Percentiles rank a stretch among this genome's conserved stretches.
These are phyloP conservation scores for Temnothorax nylanderi DNA, from an alignment of 1,140 invertebrate species.

Conservation along the genomic window DNA sequence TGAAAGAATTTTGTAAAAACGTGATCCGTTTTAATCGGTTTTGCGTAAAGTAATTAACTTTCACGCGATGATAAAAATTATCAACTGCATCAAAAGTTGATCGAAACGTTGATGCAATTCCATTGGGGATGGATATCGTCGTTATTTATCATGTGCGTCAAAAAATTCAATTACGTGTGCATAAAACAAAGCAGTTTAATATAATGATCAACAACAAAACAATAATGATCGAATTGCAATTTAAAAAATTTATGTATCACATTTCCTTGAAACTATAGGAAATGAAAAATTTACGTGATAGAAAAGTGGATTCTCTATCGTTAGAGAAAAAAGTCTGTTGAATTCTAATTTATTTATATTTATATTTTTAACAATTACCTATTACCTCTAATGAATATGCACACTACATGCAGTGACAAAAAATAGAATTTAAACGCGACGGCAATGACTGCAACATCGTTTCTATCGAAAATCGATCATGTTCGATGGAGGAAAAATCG, in stretches of 20 bases:
- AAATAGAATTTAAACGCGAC: neutral
- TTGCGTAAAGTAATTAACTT: constrained; percentile 37
- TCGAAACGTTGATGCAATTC: constrained; percentile 2
- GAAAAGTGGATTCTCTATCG: neutral
- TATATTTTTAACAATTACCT: neutral
- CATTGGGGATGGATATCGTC: neutral
- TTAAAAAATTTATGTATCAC: neutral
- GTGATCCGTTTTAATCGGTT: neutral
- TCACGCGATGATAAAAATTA: constrained; percentile 40
- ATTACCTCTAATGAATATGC: neutral
- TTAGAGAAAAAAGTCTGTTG: neutral
- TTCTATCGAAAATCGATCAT: neutral
- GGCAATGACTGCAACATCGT: neutral
- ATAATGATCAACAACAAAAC: neutral
- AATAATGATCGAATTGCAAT: neutral
- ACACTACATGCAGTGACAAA: neutral
- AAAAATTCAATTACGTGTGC: neutral
- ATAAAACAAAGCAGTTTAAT: neutral
- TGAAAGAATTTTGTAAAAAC: constrained; percentile 42
- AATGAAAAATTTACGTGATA: neutral
- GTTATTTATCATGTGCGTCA: constrained; percentile 1
- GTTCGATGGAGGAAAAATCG: constrained; percentile 9
- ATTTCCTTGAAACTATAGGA: neutral
- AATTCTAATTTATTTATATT: neutral
- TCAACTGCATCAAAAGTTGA: constrained; percentile 14